phyloP scores from a whole-genome alignment of 2,113 vertebrate genomes.

The Probosciger aterrimus region DNA sequence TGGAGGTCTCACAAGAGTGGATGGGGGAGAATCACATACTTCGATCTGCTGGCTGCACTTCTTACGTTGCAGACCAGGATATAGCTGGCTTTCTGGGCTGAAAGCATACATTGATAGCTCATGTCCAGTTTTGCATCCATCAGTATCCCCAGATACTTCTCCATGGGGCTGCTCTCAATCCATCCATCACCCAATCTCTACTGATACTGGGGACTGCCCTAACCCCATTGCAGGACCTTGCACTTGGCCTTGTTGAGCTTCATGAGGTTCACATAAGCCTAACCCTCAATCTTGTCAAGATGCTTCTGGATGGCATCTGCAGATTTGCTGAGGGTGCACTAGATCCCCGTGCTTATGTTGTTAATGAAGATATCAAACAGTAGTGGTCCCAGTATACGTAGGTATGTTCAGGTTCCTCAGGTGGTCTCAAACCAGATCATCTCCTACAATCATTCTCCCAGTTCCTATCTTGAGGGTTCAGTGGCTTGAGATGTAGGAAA shows the following conservation, averaged over 20 bases:
- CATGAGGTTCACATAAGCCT: not conserved
- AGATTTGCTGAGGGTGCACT: not conserved
- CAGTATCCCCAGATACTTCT: not conserved
- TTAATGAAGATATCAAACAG: not conserved
- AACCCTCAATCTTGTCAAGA: not conserved
- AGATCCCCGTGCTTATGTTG: not conserved
- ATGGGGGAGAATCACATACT: not conserved
- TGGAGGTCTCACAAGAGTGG: not conserved
- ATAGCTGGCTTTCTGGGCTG: not conserved
- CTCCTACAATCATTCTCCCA: not conserved
- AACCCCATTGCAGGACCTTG: not conserved
- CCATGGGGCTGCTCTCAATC: not conserved
- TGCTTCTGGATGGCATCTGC: not conserved
- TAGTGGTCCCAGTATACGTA: not conserved
- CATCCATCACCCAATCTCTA: not conserved
- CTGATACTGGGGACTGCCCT: not conserved
- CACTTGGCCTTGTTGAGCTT: not conserved
- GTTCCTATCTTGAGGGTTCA: not conserved
- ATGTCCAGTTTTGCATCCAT: not conserved
- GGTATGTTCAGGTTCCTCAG: not conserved
- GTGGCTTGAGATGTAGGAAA: not conserved
- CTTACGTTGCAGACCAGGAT: not conserved
- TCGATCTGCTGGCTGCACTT: fast-evolving
- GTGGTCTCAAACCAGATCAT: not conserved
- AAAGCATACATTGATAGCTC: not conserved